Evolutionary conservation across 1,140 invertebrate species (phyloP), one percentile per base, ranked within the genome.

Genomic region (Metopolophium dirhodum): DNA sequence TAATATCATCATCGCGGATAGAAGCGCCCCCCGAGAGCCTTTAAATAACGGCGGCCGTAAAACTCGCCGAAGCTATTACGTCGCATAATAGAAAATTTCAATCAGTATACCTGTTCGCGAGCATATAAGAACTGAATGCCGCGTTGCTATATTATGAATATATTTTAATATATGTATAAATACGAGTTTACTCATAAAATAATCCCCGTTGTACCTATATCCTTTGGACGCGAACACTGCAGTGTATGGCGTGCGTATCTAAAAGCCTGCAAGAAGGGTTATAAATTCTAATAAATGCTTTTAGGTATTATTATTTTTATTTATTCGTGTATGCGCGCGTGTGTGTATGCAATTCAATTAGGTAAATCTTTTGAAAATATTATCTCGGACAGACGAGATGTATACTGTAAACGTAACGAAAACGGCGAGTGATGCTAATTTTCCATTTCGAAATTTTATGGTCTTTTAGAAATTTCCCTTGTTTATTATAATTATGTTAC

Each of bases 1-100:
- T 35, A 77, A 77, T 77, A 77, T 77, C 18, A 77, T 77, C 30
- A 68, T 30, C 47, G 20, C 18, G 22, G 51, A 77, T n/a, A 77
- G 30, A 77, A 18, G 30, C 30, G 30, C 30, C n/a, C 30, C 61
- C 30, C 61, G 30, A n/a, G 30, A 4, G 61, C 26, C 30, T 51
- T 68, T 68, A 30, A 68, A 68, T 68, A n/a, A 68, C 61, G 57
- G 57, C 57, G 7, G 61, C 11, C 30, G 61, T 68, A 30, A 68
- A 68, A 23, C 61, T 68, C 61, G 61, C 30, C 61, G 1, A n/a
- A 77, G 61, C 30, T 77, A 77, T 77, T 77, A 77, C 61, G 61
- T n/a, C 6, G n/a, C n/a, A 77, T 77, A 77, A 77, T 77, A 77
- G 61, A 77, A 77, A 77, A 77, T 77, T 77, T n/a, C 61, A 77